Conservation (phyloP, 2,113 vertebrate genomes). For the Phodopus roborovskii region DNA sequence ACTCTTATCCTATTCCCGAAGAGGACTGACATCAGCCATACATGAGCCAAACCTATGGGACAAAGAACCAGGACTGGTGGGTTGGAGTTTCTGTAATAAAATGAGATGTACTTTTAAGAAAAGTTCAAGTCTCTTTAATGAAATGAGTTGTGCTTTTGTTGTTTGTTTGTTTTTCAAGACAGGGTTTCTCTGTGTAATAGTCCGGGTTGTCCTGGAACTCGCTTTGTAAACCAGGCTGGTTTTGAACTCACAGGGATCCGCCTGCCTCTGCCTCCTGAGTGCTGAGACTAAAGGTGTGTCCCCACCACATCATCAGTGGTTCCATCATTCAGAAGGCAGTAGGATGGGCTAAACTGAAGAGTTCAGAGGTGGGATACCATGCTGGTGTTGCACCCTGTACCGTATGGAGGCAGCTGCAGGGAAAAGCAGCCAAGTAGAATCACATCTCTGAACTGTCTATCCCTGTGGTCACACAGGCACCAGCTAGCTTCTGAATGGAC, state of each 20-base stretch:
- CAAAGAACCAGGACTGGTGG: not conserved
- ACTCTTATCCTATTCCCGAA: too few species aligned
- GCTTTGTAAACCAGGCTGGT: too few species aligned
- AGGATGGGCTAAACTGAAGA: not conserved
- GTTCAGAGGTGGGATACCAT: not conserved
- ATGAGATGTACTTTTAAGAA: not conserved
- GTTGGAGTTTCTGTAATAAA: not conserved
- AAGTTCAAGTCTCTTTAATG: not conserved
- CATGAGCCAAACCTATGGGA: not conserved
- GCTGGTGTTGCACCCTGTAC: not conserved
- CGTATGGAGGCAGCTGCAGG: too few species aligned
- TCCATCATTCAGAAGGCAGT: not conserved
- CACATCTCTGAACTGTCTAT: not conserved
- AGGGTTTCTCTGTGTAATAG: too few species aligned
- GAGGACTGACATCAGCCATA: not conserved
- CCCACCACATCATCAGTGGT: too few species aligned
- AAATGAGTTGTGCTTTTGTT: too few species aligned
- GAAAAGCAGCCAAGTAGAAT: not conserved
- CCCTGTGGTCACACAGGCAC: not conserved
- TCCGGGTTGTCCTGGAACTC: too few species aligned
- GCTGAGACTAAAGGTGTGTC: too few species aligned
- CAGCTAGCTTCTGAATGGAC: not conserved
- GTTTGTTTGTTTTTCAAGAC: too few species aligned
- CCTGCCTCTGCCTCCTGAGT: too few species aligned
- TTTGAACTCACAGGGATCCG: too few species aligned